These are phyloP conservation scores for Drosophila colorata DNA, from an alignment of 2,888 invertebrate species.

Conservation along the genomic window DNA sequence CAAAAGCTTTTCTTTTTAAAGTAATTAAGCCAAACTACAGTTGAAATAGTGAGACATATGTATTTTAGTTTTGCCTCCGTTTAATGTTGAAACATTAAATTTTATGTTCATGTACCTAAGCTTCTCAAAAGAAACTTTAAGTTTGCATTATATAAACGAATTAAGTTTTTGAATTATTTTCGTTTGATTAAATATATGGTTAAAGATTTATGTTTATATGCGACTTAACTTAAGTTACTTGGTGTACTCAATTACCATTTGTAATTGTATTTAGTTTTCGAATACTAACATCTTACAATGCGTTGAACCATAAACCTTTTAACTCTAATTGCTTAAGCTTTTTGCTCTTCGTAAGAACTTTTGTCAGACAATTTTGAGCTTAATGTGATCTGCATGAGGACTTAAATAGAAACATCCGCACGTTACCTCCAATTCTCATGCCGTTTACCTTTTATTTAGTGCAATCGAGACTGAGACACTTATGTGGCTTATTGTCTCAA, in stretches of 20 bases:
- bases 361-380: neutral
- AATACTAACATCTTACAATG: too few relatives aligned
- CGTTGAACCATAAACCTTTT: neutral
- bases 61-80: neutral
- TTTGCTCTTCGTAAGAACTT: neutral
- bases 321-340: neutral
- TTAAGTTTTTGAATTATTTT: too few relatives aligned
- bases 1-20: neutral
- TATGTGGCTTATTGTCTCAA: conserved; percentile 27
- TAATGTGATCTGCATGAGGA: neutral
- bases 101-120: too few relatives aligned
- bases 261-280: too few relatives aligned
- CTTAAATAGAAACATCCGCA: neutral
- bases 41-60: neutral
- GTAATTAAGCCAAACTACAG: neutral
- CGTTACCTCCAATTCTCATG: neutral
- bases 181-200: too few relatives aligned
- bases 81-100: too few relatives aligned
- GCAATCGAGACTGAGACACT: conserved; percentile 21
- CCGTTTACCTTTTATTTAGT: conserved; percentile 1
- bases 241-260: too few relatives aligned
- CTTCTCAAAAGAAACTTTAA: too few relatives aligned
- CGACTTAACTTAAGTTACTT: too few relatives aligned
- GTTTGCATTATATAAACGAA: too few relatives aligned
- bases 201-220: too few relatives aligned